Evolutionary conservation across 2,888 invertebrate species (phyloP), one percentile per base, ranked within the genome.

Genomic region (Drosophila algonquin): DNA sequence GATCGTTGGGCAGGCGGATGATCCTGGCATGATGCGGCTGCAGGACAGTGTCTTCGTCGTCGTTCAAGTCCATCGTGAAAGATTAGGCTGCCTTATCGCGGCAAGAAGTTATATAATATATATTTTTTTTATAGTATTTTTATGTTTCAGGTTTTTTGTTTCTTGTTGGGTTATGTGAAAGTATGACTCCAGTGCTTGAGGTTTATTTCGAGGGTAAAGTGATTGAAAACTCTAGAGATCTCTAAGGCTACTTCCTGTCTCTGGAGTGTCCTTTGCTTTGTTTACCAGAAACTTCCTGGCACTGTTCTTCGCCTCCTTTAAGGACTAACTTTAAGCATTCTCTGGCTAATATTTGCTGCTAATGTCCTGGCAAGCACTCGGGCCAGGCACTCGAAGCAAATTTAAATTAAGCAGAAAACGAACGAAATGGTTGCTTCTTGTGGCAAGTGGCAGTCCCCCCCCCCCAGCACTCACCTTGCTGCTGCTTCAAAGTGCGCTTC

Each of bases 391-490:
- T 83, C 52, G 78, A 69, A 76, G 84, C 69, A 74, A 87, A 89
- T 89, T 84, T 84, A 84, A 87, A 84, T 87, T 89, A 89, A 87
- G 59, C 50, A 58, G 50, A 47, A 44, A 63, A 46, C 63, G 21
- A 21, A 21, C 21, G 21, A 21, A 21, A 21, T 21, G 65, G 58
- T 79, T 76, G 69, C 50, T 45, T 63, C 76, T 76, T 73, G 53
- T 67, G 73, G 61, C 48, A 67, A 47, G 40, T 24, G 57, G 2
- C 10, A 12, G 16, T 6, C 14, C 12, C 8, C 27, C 27, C 1
- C 8, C 27, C 7, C 32, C 52, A 7, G 40, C n/a, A 7, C 40
- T n/a, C 40, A 40, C 40, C 40, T 40, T 32, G 40, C 18, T 21
- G 21, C 21, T 21, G 21, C 68, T 63, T 48, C 61, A 47, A 16